Conservation (phyloP, 2,797 vertebrate genomes). For the Cheirogaleus major region DNA sequence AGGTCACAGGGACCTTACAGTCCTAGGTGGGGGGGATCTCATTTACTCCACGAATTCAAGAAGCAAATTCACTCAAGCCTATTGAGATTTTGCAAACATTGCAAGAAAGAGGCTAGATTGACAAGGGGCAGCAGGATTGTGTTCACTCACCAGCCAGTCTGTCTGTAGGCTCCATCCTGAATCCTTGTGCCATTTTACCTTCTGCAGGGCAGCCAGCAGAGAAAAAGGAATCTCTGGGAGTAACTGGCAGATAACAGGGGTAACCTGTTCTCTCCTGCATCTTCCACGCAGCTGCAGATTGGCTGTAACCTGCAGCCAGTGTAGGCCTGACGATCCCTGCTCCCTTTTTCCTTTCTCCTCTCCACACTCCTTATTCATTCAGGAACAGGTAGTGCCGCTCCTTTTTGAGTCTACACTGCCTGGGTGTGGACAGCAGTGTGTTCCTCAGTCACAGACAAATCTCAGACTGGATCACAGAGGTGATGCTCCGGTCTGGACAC, state of each 20-base stretch:
- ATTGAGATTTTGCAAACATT: neutral
- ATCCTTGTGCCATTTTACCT: neutral
- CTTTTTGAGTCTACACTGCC: neutral
- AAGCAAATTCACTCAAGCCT: neutral
- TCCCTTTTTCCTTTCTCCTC: neutral
- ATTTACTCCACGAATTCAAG: neutral
- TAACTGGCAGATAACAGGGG: neutral
- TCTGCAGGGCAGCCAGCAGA: neutral
- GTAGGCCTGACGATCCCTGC: neutral
- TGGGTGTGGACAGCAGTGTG: neutral
- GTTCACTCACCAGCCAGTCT: slow-evolving; percentile 54
- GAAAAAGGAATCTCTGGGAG: neutral
- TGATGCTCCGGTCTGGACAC: neutral
- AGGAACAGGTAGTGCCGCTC: neutral
- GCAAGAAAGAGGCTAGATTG: neutral
- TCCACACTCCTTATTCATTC: neutral
- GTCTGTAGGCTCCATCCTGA: neutral
- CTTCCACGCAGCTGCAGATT: neutral
- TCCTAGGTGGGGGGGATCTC: neutral
- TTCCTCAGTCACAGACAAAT: neutral
- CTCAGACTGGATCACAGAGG: neutral
- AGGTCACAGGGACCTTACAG: neutral
- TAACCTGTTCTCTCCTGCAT: neutral
- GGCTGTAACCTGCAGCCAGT: neutral
- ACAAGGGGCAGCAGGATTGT: neutral